Evolutionary conservation across 2,113 vertebrate genomes (phyloP).

Genomic region (Eublepharis macularius): DNA sequence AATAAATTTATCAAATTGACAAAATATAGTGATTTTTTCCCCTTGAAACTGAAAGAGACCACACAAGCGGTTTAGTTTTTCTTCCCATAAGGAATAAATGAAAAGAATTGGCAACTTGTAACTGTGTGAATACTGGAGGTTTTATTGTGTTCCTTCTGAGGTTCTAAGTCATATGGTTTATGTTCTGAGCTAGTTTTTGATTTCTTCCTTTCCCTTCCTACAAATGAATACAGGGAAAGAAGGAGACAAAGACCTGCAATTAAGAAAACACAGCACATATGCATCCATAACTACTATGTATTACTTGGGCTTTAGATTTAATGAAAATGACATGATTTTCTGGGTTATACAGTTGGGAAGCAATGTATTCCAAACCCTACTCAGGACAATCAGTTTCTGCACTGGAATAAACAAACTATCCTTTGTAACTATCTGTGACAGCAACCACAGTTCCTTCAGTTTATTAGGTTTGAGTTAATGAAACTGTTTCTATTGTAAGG

Average conservation of each 20-base stretch:
- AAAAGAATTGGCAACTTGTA: conserved; percentile 1
- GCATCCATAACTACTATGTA: neutral
- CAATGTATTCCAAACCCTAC: too few species aligned
- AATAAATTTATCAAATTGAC: conserved; percentile 29
- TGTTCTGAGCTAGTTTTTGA: neutral
- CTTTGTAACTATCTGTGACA: neutral
- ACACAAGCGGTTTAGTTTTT: neutral
- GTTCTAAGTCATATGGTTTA: conserved; percentile 15
- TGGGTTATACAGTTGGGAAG: neutral
- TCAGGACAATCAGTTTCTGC: neutral
- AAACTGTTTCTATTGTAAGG: neutral
- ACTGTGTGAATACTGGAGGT: conserved; percentile 22
- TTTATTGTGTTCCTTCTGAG: conserved; percentile 32
- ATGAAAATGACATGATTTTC: neutral
- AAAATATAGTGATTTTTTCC: conserved; percentile 45
- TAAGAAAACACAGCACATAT: neutral
- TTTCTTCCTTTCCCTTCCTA: neutral
- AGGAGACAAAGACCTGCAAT: neutral
- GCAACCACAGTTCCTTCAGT: neutral
- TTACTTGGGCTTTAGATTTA: neutral
- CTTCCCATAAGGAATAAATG: conserved; percentile 14
- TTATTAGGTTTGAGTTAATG: neutral
- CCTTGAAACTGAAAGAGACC: neutral
- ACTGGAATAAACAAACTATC: neutral
- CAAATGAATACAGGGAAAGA: neutral